phyloP scores from a whole-genome alignment of 2,888 invertebrate genomes.

The Drosophila robusta region DNA sequence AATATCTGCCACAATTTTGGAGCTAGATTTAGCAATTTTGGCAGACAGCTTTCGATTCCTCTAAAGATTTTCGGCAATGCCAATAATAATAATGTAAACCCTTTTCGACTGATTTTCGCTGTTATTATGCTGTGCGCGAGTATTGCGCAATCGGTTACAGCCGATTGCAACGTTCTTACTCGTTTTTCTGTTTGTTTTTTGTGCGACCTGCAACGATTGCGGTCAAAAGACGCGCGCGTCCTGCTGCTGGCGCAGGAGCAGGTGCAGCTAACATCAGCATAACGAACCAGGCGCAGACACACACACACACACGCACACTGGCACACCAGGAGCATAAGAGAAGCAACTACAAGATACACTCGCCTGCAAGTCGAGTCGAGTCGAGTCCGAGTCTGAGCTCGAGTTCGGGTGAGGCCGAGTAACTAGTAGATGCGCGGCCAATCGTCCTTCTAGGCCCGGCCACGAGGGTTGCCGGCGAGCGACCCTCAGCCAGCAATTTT shows the following conservation, averaged over 20 bases:
- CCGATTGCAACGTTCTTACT: no score
- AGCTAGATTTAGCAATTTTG: no score
- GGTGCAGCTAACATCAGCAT: slow-evolving; percentile 47
- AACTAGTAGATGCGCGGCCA: slow-evolving; percentile 39
- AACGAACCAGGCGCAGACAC: slow-evolving; percentile 24
- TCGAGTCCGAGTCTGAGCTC: no score
- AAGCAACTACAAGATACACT: slow-evolving; percentile 15
- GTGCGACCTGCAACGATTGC: slow-evolving; percentile 67
- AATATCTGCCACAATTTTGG: no score
- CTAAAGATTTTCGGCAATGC: no score
- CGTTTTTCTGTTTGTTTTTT: slow-evolving; percentile 1
- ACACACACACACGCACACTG: slow-evolving; percentile 12
- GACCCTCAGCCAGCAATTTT: slow-evolving; percentile 50
- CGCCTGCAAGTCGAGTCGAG: slow-evolving; percentile 42
- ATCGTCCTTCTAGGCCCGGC: slow-evolving; percentile 26
- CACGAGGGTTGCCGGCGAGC: slow-evolving; percentile 33
- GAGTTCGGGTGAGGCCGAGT: no score
- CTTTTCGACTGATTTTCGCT: no score
- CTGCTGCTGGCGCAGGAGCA: slow-evolving; percentile 52
- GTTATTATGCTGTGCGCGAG: no score
- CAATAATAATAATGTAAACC: no score
- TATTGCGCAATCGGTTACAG: no score
- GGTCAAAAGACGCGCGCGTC: slow-evolving; percentile 79
- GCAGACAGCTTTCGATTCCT: no score
- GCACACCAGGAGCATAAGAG: not conserved